Evolutionary conservation across 2,888 invertebrate genomes (phyloP).

Genomic region (Drosophila mimetica): DNA sequence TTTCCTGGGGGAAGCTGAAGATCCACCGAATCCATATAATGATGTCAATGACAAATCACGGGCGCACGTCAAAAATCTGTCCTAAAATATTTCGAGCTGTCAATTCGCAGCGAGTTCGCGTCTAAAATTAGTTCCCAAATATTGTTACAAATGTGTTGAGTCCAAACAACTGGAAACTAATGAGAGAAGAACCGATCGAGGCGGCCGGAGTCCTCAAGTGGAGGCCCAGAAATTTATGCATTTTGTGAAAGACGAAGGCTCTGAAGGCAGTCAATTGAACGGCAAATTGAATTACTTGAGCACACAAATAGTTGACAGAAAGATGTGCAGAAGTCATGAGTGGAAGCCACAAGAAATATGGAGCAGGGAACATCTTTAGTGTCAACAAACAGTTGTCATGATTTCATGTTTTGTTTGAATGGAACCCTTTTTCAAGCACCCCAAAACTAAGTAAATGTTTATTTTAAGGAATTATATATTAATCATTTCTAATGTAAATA

Average conservation of each 20-base stretch:
- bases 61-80: slow-evolving; percentile 83
- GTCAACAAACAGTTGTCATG: slow-evolving; percentile 18
- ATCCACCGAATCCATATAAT: slow-evolving; percentile 64
- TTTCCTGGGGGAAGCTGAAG: slow-evolving; percentile 34
- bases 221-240: slow-evolving; percentile 66
- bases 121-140: slow-evolving; percentile 83
- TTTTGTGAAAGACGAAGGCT: slow-evolving; percentile 68
- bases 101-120: slow-evolving; percentile 63
- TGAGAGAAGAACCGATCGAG: slow-evolving; percentile 30
- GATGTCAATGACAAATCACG: slow-evolving; percentile 84
- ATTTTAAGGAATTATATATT: not conserved
- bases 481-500: not conserved
- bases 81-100: slow-evolving; percentile 82
- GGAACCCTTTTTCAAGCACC: not conserved
- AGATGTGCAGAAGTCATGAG: slow-evolving; percentile 29
- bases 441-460: not conserved
- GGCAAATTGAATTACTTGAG: slow-evolving; percentile 53
- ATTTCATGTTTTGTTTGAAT: not conserved
- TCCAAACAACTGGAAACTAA: slow-evolving; percentile 79
- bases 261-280: slow-evolving; percentile 47
- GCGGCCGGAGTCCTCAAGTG: slow-evolving; percentile 59
- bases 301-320: slow-evolving; percentile 51
- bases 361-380: not conserved
- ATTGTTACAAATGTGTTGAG: slow-evolving; percentile 83
- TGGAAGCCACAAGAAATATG: slow-evolving; percentile 3